Conservation (phyloP, 2,113 vertebrate species). For the Leptobrachium leishanense region DNA sequence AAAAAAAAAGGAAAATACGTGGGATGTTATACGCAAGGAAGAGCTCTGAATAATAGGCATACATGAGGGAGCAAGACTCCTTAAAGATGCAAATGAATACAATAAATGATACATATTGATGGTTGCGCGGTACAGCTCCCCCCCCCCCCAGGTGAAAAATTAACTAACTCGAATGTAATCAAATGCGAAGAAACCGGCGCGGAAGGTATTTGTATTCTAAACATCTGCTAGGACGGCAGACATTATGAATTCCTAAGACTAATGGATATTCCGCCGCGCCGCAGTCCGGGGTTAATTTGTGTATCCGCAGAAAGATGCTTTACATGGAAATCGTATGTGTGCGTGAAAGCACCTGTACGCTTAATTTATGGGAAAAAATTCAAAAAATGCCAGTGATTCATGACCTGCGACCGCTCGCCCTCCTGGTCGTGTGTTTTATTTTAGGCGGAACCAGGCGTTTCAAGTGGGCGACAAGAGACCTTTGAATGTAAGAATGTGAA, state of each 20-base stretch:
- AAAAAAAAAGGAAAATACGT: conserved; percentile 1
- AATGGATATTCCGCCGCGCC: no score
- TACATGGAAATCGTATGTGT: not conserved
- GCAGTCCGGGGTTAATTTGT: no score
- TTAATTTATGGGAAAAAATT: not conserved
- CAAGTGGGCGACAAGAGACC: not conserved
- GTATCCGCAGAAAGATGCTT: no score
- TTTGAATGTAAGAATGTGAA: conserved; percentile 8
- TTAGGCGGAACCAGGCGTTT: not conserved
- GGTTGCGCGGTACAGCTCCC: not conserved
- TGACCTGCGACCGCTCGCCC: not conserved
- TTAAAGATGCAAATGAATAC: not conserved
- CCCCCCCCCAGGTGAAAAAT: no score
- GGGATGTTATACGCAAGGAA: no score
- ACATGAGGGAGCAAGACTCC: not conserved
- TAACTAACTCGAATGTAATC: no score
- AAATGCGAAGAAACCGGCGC: no score
- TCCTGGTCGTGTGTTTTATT: not conserved
- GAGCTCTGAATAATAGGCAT: not conserved
- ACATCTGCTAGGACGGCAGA: no score
- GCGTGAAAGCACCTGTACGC: not conserved
- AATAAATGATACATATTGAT: not conserved
- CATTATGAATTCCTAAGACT: no score
- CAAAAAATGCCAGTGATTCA: not conserved
- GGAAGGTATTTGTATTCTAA: no score